phyloP scores from a whole-genome alignment of 2,113 vertebrate genomes.

The Syngnathoides biaculeatus region DNA sequence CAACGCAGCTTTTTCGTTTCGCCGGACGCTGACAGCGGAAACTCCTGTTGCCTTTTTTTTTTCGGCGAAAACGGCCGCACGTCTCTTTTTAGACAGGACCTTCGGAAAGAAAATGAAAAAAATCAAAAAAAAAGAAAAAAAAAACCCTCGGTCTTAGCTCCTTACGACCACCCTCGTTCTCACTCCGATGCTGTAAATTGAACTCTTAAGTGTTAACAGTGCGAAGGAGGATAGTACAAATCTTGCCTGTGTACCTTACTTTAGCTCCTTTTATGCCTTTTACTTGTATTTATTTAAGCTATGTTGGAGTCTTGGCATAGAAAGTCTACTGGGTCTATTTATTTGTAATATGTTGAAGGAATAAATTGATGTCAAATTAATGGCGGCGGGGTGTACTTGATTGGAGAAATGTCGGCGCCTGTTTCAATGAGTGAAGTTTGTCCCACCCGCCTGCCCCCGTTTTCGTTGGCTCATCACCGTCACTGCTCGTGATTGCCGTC shows the following conservation, averaged over 20 bases:
- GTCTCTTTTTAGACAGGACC: conserved; percentile 60
- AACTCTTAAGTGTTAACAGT: neutral
- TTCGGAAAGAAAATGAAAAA: conserved; percentile 24
- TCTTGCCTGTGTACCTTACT: conserved; percentile 17
- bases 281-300: conserved; percentile 41
- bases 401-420: conserved; percentile 10
- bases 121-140: conserved; percentile 19
- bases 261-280: conserved; percentile 40
- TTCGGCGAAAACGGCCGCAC: conserved; percentile 46
- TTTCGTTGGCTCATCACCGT: conserved; percentile 6
- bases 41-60: conserved; percentile 61
- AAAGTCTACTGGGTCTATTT: conserved; percentile 48
- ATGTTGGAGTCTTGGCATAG: conserved; percentile 30
- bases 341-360: conserved; percentile 43
- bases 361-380: conserved; percentile 36
- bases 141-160: conserved; percentile 50
- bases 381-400: conserved; percentile 11
- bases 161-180: conserved; percentile 14
- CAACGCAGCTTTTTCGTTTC: conserved; percentile 50
- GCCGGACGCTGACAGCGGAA: conserved; percentile 9
- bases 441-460: conserved; percentile 5
- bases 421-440: conserved; percentile 16
- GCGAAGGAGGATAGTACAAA: conserved; percentile 8
- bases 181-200: conserved; percentile 44
- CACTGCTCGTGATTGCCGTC: conserved; percentile 29